These are phyloP conservation scores for Mionectes macconnelli DNA, from an alignment of 2,113 vertebrate species.

Conservation along the genomic window DNA sequence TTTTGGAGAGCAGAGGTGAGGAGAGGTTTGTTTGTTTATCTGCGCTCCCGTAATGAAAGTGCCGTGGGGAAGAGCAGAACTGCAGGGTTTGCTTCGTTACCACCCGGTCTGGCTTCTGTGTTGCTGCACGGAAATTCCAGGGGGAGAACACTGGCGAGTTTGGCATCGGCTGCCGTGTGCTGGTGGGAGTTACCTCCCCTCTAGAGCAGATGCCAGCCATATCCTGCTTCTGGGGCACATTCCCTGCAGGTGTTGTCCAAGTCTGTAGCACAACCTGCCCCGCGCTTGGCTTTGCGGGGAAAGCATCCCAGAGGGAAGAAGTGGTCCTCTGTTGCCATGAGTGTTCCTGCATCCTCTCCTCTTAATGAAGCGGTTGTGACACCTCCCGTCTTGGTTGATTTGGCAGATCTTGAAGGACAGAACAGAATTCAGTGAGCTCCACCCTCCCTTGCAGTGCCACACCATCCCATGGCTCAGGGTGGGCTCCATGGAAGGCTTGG, in stretches of 20 bases:
- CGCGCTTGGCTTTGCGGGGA: background rate
- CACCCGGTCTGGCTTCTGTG: background rate
- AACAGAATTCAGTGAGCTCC: background rate
- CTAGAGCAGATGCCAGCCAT: background rate
- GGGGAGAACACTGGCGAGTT: background rate
- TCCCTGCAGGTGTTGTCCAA: background rate
- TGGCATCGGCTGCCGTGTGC: accelerated
- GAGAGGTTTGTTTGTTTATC: background rate
- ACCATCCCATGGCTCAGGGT: background rate
- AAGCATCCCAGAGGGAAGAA: background rate
- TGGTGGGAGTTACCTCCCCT: background rate
- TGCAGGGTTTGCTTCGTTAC: accelerated
- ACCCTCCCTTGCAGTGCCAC: background rate
- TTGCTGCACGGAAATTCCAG: background rate
- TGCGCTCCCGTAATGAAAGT: background rate
- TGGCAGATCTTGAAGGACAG: background rate
- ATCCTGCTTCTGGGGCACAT: background rate
- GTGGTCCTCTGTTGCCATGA: background rate
- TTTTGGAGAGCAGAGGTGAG: background rate
- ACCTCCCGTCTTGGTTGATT: background rate
- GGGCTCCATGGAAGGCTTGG: background rate
- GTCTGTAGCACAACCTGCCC: background rate
- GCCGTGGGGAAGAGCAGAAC: background rate
- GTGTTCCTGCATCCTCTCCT: background rate
- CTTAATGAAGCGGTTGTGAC: background rate